These are phyloP conservation scores for Rhodophaea formosa DNA, from an alignment of 2,888 invertebrate species.

Conservation along the genomic window DNA sequence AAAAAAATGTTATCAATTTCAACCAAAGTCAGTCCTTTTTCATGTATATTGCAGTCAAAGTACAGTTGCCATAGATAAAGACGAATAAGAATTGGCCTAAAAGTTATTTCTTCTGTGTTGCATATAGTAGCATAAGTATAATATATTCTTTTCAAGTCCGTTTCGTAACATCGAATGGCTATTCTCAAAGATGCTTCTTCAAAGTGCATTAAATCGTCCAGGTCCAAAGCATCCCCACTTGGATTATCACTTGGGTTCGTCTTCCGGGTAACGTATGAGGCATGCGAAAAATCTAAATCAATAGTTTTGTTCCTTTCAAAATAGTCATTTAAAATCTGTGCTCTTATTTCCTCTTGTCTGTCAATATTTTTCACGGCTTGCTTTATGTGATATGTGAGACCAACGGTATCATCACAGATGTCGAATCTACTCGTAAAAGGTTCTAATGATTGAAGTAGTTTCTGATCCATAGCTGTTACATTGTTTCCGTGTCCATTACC, in stretches of 20 bases:
- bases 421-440: constrained; percentile 51
- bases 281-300: constrained; percentile 25
- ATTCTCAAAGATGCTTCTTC: constrained; percentile 72
- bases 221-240: constrained; percentile 22
- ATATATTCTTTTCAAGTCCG: constrained; percentile 73
- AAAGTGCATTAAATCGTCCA: constrained; percentile 50
- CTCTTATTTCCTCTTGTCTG: constrained; percentile 47
- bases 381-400: constrained; percentile 68
- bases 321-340: constrained; percentile 51
- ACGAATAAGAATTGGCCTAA: constrained; percentile 71
- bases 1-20: constrained; percentile 76
- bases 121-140: constrained; percentile 74
- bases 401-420: constrained; percentile 61
- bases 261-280: not conserved
- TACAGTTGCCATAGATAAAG: constrained; percentile 83
- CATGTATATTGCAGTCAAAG: constrained; percentile 77
- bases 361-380: constrained; percentile 61
- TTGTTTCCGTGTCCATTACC: constrained; percentile 26
- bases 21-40: constrained; percentile 70
- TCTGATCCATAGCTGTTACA: constrained; percentile 29
- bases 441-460: constrained; percentile 34
- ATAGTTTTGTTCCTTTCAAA: constrained; percentile 49
- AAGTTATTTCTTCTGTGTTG: constrained; percentile 53
- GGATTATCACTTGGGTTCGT: not conserved
- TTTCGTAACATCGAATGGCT: constrained; percentile 68